These are phyloP conservation scores for Embiotoca jacksoni DNA, from an alignment of 2,113 vertebrate species.

Conservation along the genomic window DNA sequence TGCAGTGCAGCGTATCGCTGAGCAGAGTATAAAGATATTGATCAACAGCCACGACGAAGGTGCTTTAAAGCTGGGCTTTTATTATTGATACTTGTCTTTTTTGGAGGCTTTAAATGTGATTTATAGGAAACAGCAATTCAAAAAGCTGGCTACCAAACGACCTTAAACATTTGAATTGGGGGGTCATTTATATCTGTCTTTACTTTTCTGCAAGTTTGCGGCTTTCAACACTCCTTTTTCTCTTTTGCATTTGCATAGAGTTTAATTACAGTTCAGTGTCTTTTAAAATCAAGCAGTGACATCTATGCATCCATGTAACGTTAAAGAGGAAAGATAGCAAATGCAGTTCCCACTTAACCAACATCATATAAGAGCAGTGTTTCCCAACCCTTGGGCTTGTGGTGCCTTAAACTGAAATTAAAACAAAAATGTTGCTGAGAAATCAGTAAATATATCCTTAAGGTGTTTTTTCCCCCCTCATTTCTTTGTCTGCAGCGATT, in stretches of 20 bases:
- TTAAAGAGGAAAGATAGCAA: neutral
- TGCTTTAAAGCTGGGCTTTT: slow-evolving; percentile 43
- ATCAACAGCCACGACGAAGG: slow-evolving; percentile 42
- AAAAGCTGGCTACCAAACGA: slow-evolving; percentile 6
- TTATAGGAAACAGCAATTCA: slow-evolving; percentile 18
- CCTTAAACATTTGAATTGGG: neutral
- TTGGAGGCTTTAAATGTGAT: slow-evolving; percentile 51
- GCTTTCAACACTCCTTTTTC: neutral
- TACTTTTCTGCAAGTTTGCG: neutral
- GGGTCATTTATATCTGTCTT: neutral
- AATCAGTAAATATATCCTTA: too few relatives aligned
- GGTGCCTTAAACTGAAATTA: too few relatives aligned
- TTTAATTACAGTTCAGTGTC: neutral
- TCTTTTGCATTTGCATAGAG: slow-evolving; percentile 6
- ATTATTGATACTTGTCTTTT: slow-evolving; percentile 49
- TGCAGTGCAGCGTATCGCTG: slow-evolving; percentile 30
- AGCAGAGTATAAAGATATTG: slow-evolving; percentile 43
- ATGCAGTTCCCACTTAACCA: too few relatives aligned
- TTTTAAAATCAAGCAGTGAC: neutral
- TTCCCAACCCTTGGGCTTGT: too few relatives aligned
- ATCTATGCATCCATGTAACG: neutral
- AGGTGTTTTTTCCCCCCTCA: too few relatives aligned
- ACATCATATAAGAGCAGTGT: too few relatives aligned
- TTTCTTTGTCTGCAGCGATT: too few relatives aligned
- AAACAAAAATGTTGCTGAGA: too few relatives aligned